Base-by-base conservation (phyloP, 2,888 invertebrate genomes). In the Oasisia sp. region DNA sequence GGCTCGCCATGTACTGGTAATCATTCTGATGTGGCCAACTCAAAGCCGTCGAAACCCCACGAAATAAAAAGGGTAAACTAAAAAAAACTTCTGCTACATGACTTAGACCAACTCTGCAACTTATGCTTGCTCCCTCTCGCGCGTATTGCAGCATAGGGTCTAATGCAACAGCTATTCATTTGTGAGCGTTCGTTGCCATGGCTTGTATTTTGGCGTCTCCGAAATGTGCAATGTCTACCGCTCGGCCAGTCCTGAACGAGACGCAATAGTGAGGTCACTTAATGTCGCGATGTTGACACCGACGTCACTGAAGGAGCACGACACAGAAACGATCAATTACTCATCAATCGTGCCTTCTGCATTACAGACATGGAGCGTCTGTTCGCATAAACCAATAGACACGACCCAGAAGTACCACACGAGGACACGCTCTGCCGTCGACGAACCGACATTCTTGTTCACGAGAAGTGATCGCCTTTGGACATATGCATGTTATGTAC, bases 321-420 rank as follows among this genome's bases (percentile, higher is more conserved):
- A 74, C 3, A 74, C 27, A 3, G 74, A 27, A 74, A 27, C 0
- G 74, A 74, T 74, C 74, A 74, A 19, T n/a, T 74, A 27, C 27
- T 27, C 74, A 27, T 74, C 74, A 74, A 74, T 74, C 7, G 74
- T n/a, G 27, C 74, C 0, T 74, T 74, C 74, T 27, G 74, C 27
- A 27, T 74, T n/a, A 74, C 74, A 7, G 27, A 27, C 7, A 27
- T 74, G 74, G n/a, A 7, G 27, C 74, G 74, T 74, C 74, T 74
- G 74, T 74, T 74, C 74, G 74, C 74, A 19, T 74, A 74, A 74
- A 74, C 74, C 74, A 74, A 74, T n/a, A 74, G 74, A 74, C 74
- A 27, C 7, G 27, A 74, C 7, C 74, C 3, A 19, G 74, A 27
- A 74, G 74, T 74, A 74, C 27, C n/a, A 3, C 74, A 74, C 74